Evolutionary conservation across 1,140 invertebrate species (phyloP), one percentile per base, ranked within the genome.

Genomic region (Drosophila grimshawi): DNA sequence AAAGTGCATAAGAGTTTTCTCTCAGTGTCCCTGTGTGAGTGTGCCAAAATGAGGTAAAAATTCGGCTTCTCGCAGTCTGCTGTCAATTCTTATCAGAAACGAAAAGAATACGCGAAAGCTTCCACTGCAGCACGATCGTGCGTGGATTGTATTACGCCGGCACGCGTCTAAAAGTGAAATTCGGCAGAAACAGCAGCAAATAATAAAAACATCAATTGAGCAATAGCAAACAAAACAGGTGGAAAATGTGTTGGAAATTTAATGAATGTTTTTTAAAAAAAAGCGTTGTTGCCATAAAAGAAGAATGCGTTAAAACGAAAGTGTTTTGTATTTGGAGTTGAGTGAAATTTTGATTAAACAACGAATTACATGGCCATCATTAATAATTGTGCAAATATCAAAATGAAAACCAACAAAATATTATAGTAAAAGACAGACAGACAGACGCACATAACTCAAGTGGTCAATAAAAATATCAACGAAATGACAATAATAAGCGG

Each of bases 121-220:
- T 19, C 33, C 19, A 19, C 19, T 1, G 5, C 41, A 39, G 46
- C 7, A 45, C 45, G 70, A 70, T 70, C 67, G 60, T 45, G 32
- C 35, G 52, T 8, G 7, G 48, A 19, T 30, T 46, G 32, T 77
- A 86, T 19, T 19, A 72, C 78, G 66, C 63, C 63, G 60, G 72
- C 76, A 81, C 81, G 81, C 85, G 61, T 65, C 45, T 37, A 56
- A 76, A 86, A 86, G 83, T 86, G 81, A 85, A 85, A 85, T 71
- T 68, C 33, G 57, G 19, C 52, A 51, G 1, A 19, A 41, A 49
- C n/a, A 37, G 27, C n/a, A 10, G 5, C 3, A 49, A 51, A 37
- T 29, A 30, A 8, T 2, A 43, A 41, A 5, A 59, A 19, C 51
- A 52, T 55, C 32, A 39, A 45, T 10, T 62, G 27, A 19, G 33